These are phyloP conservation scores for Heliangelus exortis DNA, from an alignment of 2,797 vertebrate genomes.

Conservation along the genomic window DNA sequence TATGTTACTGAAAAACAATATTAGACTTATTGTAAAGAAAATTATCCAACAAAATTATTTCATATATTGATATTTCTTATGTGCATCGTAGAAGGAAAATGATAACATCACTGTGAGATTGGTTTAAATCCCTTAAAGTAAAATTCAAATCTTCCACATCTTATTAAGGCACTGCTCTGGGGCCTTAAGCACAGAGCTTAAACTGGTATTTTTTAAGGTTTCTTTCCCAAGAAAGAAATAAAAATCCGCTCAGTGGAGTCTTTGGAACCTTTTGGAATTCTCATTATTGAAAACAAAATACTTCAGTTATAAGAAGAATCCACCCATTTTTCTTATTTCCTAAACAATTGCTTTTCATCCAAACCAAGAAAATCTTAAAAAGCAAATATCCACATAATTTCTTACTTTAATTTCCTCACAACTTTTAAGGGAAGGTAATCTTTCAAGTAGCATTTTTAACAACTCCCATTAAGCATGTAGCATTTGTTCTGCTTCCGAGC, in stretches of 20 bases:
- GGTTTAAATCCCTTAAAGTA: neutral
- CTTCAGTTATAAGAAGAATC: neutral
- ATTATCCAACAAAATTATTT: neutral
- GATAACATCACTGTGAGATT: neutral
- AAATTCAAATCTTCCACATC: neutral
- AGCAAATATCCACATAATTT: neutral
- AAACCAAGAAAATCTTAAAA: neutral
- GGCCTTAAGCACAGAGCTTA: neutral
- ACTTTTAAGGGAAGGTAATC: neutral
- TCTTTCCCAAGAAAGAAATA: neutral
- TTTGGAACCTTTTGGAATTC: neutral
- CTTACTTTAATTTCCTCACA: neutral
- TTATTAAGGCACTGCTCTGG: neutral
- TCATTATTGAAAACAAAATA: neutral
- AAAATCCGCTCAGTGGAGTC: neutral
- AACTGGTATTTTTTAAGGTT: neutral
- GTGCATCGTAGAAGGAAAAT: neutral
- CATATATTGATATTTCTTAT: neutral
- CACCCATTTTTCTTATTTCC: neutral
- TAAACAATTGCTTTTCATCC: neutral
- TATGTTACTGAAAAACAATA: neutral
- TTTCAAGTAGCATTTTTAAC: neutral
- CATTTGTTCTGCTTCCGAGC: neutral
- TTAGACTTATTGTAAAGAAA: neutral
- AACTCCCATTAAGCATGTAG: neutral